A percentile compares a stretch with the other conserved stretches of the same genome.
Evolutionary conservation across 2,797 vertebrate genomes (phyloP).

Genomic region (Macropodus opercularis): DNA sequence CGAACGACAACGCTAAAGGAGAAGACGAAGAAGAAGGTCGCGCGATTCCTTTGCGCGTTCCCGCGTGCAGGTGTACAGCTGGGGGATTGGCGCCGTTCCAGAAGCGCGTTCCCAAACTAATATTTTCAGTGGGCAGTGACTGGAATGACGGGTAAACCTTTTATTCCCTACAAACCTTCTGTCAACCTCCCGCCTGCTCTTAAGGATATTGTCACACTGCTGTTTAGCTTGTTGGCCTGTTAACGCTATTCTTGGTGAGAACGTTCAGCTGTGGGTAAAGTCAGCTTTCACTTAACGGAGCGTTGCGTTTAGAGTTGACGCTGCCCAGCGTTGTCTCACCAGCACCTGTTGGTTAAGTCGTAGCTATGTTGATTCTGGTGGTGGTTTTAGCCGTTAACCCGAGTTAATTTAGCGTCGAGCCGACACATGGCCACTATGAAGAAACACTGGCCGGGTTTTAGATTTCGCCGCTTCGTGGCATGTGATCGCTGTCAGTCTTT

Average conservation of each 20-base stretch:
- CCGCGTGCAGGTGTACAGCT: constrained; percentile 20
- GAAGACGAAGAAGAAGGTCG: not conserved
- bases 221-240: not conserved
- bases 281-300: not conserved
- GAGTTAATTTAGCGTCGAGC: too few relatives aligned
- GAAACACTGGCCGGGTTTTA: not conserved
- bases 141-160: rapidly evolving
- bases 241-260: not conserved
- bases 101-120: not conserved
- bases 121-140: not conserved
- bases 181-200: too few relatives aligned
- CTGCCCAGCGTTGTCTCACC: not conserved
- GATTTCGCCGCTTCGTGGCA: not conserved
- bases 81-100: constrained; percentile 9
- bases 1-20: too few relatives aligned
- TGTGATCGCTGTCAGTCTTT: not conserved
- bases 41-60: not conserved
- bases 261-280: not conserved
- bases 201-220: rapidly evolving
- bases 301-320: too few relatives aligned
- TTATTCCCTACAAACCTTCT: not conserved
- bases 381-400: too few relatives aligned
- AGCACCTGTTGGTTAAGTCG: too few relatives aligned
- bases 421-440: not conserved
- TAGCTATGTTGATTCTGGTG: too few relatives aligned